phyloP scores from a whole-genome alignment of 2,888 invertebrate species.

The Euzophera pinguis region DNA sequence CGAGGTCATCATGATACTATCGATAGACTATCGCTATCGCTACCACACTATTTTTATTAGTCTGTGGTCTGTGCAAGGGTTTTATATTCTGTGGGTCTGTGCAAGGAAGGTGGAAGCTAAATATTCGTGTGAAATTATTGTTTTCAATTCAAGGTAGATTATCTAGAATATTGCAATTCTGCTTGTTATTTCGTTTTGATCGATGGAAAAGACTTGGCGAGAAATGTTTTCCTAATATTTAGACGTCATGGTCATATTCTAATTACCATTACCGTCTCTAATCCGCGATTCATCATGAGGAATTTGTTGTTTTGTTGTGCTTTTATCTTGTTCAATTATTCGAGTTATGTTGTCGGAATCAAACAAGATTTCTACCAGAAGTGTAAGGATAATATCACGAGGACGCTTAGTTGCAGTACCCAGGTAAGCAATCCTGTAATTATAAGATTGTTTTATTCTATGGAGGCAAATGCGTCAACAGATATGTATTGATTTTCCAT shows the following conservation, averaged over 20 bases:
- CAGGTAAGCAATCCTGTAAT: slow-evolving; percentile 42
- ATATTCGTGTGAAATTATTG: background rate
- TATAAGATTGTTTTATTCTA: slow-evolving; percentile 18
- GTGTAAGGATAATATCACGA: slow-evolving; percentile 48
- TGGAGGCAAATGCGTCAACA: slow-evolving; percentile 19
- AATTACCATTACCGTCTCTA: slow-evolving; percentile 14
- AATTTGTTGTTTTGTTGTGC: slow-evolving; percentile 35
- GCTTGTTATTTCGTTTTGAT: slow-evolving; percentile 16
- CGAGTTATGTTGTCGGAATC: slow-evolving; percentile 43
- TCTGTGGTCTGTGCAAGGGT: too few species aligned
- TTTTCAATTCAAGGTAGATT: background rate
- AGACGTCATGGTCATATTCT: slow-evolving; percentile 20
- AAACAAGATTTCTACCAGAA: slow-evolving; percentile 34
- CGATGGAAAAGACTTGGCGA: slow-evolving; percentile 12
- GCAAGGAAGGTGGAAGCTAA: too few species aligned
- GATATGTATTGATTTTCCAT: slow-evolving; percentile 4
- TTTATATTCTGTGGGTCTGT: too few species aligned
- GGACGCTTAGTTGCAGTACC: slow-evolving; percentile 55
- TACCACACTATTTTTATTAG: too few species aligned
- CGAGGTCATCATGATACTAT: too few species aligned
- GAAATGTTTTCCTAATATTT: slow-evolving; percentile 17
- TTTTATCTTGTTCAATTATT: slow-evolving; percentile 38
- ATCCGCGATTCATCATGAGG: slow-evolving; percentile 30
- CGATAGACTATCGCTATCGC: too few species aligned
- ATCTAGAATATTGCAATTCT: slow-evolving; percentile 19